A percentile compares a stretch with the other conserved stretches of the same genome.
phyloP scores from a whole-genome alignment of 2,888 invertebrate species.

The Maniola hyperantus region DNA sequence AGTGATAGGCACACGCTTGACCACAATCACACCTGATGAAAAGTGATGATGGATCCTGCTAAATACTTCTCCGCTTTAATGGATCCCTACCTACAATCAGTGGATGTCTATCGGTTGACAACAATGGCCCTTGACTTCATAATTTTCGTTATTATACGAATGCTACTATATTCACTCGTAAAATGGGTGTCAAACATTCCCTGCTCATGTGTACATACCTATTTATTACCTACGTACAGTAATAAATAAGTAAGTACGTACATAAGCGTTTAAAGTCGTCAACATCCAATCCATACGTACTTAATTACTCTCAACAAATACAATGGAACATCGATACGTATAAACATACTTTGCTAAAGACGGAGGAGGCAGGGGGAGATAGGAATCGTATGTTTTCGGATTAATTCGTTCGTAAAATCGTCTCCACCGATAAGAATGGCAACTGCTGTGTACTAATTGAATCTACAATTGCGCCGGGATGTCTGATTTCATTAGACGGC shows the following conservation, averaged over 20 bases:
- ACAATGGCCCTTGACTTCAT: no score
- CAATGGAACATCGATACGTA: constrained; percentile 67
- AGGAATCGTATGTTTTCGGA: constrained; percentile 81
- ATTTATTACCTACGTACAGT: not conserved
- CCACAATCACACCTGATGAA: no score
- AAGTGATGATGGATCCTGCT: no score
- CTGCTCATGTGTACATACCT: no score
- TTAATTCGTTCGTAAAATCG: constrained; percentile 83
- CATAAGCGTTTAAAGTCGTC: constrained; percentile 32
- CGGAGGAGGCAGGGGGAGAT: constrained; percentile 70
- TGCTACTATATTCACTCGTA: no score
- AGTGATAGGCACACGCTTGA: no score
- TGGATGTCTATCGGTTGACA: no score
- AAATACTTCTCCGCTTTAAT: no score
- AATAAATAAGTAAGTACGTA: constrained; percentile 1
- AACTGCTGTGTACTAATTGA: constrained; percentile 81
- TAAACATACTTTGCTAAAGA: constrained; percentile 55
- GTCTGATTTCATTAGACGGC: constrained; percentile 77
- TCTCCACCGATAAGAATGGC: constrained; percentile 81
- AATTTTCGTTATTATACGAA: no score
- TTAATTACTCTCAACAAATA: constrained; percentile 78
- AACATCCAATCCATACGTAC: constrained; percentile 55
- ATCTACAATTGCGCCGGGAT: constrained; percentile 79
- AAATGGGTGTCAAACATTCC: no score
- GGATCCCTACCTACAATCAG: no score